phyloP scores from a whole-genome alignment of 1,140 invertebrate genomes.

The Aphidius gifuensis region DNA sequence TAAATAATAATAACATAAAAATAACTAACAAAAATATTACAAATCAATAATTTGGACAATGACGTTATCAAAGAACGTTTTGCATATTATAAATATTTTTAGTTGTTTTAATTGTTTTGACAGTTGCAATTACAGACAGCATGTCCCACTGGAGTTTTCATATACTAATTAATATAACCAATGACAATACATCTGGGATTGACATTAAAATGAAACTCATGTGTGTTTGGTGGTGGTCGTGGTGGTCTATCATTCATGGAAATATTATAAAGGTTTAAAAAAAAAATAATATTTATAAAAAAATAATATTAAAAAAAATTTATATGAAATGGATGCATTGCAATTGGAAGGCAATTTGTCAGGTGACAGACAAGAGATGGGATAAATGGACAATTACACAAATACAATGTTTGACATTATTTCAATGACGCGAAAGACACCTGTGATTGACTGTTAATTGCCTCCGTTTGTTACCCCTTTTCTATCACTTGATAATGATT shows the following conservation, averaged over 20 bases:
- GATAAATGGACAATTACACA: slow-evolving; percentile 58
- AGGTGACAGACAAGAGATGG: slow-evolving; percentile 53
- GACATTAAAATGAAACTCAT: slow-evolving; percentile 39
- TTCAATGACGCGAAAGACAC: slow-evolving; percentile 56
- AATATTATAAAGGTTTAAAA: neutral
- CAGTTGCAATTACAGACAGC: slow-evolving; percentile 45
- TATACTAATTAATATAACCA: slow-evolving; percentile 49
- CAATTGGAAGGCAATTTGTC: slow-evolving; percentile 45
- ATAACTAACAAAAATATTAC: neutral
- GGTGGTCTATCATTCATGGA: slow-evolving; percentile 1
- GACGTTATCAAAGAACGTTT: too few species aligned
- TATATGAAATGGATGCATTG: slow-evolving; percentile 26
- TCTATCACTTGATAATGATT: too few species aligned
- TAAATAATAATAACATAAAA: neutral
- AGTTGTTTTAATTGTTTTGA: slow-evolving; percentile 34
- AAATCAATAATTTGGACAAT: too few species aligned
- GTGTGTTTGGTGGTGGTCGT: slow-evolving; percentile 16
- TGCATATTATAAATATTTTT: neutral
- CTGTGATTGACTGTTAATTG: slow-evolving; percentile 58
- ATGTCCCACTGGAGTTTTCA: slow-evolving; percentile 36
- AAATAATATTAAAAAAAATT: neutral
- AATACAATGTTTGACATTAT: slow-evolving; percentile 57
- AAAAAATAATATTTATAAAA: neutral
- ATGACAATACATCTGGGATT: slow-evolving; percentile 46
- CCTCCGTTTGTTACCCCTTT: slow-evolving; percentile 53